phyloP scores from a whole-genome alignment of 2,797 vertebrate species.

The Jordanella pulchra region DNA sequence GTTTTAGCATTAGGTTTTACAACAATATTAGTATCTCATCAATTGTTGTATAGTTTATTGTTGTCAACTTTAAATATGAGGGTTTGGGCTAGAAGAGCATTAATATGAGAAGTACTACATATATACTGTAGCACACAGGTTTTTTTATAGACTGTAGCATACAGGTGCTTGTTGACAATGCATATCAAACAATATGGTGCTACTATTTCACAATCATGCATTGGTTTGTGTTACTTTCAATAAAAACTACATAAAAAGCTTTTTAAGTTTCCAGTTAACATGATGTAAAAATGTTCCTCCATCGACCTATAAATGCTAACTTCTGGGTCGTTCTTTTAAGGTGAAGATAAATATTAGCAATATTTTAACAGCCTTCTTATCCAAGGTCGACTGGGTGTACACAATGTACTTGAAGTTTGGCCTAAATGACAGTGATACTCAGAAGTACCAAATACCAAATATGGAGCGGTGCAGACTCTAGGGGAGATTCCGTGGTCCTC shows the following conservation, averaged over 20 bases:
- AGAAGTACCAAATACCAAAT: slow-evolving; percentile 71
- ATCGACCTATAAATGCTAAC: slow-evolving; percentile 22
- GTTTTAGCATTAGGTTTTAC: background rate
- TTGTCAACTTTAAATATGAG: background rate
- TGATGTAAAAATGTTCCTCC: background rate
- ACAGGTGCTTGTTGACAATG: background rate
- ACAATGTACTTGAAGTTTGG: slow-evolving; percentile 66
- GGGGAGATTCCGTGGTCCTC: slow-evolving; percentile 68
- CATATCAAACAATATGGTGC: background rate
- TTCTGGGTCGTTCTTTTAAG: slow-evolving; percentile 29
- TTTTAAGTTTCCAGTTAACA: background rate
- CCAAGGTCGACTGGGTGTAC: slow-evolving; percentile 46
- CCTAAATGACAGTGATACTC: slow-evolving; percentile 63
- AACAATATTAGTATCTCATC: slow-evolving; percentile 5
- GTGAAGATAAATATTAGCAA: slow-evolving; percentile 56
- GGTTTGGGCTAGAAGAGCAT: background rate
- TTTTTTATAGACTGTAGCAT: background rate
- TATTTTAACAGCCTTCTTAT: slow-evolving; percentile 62
- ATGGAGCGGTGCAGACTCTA: slow-evolving; percentile 47
- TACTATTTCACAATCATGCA: background rate
- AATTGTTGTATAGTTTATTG: background rate
- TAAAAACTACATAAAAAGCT: background rate
- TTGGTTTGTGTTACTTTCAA: background rate
- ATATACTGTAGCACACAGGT: too few species aligned
- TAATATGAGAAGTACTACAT: background rate